Evolutionary conservation across 2,888 invertebrate species (phyloP).

Genomic region (Melieria crassipennis): DNA sequence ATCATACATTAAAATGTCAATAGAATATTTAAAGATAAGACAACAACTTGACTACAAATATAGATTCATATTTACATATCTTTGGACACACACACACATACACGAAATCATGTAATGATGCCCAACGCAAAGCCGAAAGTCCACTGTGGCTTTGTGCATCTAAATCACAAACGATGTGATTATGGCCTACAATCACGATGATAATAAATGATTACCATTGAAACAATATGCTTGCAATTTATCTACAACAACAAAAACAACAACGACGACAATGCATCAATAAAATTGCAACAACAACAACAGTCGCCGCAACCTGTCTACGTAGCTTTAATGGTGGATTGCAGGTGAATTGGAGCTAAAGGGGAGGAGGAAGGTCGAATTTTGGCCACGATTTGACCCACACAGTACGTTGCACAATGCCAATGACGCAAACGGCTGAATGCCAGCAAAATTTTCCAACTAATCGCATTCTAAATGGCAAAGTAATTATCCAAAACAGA

Average conservation of each 20-base stretch:
- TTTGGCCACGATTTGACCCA: too few relatives aligned
- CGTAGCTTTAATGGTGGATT: too few relatives aligned
- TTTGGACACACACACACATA: background rate
- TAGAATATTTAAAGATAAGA: too few relatives aligned
- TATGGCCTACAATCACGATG: conserved; percentile 2
- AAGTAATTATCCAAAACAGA: conserved; percentile 61
- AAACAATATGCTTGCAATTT: conserved; percentile 6
- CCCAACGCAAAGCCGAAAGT: too few relatives aligned
- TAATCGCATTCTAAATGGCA: conserved; percentile 65
- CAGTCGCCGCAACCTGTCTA: background rate
- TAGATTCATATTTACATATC: background rate
- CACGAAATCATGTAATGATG: too few relatives aligned
- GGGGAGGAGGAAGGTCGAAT: too few relatives aligned
- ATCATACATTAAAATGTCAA: too few relatives aligned
- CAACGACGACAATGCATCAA: too few relatives aligned
- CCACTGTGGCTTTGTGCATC: too few relatives aligned
- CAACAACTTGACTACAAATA: too few relatives aligned
- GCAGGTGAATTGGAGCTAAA: too few relatives aligned
- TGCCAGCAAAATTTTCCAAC: conserved; percentile 53
- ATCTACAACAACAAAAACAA: background rate
- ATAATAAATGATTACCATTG: conserved; percentile 11
- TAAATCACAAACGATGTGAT: conserved; percentile 6
- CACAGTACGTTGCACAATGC: background rate
- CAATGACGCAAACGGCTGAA: conserved; percentile 9
- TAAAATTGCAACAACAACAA: background rate